A percentile compares a stretch with the other conserved stretches of the same genome.
phyloP scores from a whole-genome alignment of 2,888 invertebrate species.

The Cactoblastis cactorum region DNA sequence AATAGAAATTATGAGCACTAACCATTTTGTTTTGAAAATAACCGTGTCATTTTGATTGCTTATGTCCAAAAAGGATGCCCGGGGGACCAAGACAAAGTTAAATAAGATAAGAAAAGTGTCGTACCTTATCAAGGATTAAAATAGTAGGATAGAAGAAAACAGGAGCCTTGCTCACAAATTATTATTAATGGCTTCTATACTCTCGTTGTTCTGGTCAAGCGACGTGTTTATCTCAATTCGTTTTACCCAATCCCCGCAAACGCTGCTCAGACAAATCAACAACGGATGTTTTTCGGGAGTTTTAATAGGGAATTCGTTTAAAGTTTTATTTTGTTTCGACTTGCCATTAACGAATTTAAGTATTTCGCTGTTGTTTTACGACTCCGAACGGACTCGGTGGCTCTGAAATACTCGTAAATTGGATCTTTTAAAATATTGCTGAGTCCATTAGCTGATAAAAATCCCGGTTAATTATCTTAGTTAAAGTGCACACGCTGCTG shows the following conservation, averaged over 20 bases:
- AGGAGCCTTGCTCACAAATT: background rate
- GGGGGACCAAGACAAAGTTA: no score
- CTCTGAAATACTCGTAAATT: background rate
- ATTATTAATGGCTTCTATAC: slow-evolving; percentile 22
- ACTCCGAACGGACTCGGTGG: background rate
- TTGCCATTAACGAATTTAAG: slow-evolving; percentile 16
- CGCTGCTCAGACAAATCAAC: slow-evolving; percentile 42
- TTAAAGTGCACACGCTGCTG: no score
- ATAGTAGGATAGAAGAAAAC: no score
- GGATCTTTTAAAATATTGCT: background rate
- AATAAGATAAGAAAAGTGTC: no score
- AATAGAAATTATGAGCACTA: no score
- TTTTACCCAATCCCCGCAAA: slow-evolving; percentile 40
- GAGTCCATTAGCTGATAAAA: background rate
- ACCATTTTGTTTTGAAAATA: no score
- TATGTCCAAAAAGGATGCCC: no score
- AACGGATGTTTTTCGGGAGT: slow-evolving; percentile 27
- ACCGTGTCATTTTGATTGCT: no score
- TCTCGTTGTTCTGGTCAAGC: background rate
- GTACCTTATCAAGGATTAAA: no score
- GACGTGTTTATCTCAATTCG: slow-evolving; percentile 45
- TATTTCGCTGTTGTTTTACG: slow-evolving; percentile 12
- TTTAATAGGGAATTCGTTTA: slow-evolving; percentile 25
- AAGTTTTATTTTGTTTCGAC: slow-evolving; percentile 27
- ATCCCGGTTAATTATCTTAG: background rate